These are phyloP conservation scores for Neria commutata DNA, from an alignment of 2,888 invertebrate genomes.

Conservation along the genomic window DNA sequence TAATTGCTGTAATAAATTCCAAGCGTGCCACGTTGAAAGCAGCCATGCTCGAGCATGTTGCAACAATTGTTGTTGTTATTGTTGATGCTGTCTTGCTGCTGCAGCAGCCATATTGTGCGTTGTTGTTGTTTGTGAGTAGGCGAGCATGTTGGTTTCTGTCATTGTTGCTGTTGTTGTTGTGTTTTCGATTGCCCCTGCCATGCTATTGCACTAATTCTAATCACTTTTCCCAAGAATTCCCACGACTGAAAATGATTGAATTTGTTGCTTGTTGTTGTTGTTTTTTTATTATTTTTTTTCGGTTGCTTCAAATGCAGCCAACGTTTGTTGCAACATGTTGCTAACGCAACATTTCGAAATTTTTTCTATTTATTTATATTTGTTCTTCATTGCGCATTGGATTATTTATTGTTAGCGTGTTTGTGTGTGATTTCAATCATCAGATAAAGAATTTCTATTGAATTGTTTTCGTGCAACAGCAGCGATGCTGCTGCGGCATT, in stretches of 20 bases:
- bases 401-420: no score
- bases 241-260: not conserved
- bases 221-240: not conserved
- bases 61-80: not conserved
- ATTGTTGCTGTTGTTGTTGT: not conserved
- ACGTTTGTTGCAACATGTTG: not conserved
- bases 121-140: no score
- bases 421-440: not conserved
- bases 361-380: not conserved
- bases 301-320: not conserved
- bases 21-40: not conserved
- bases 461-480: not conserved
- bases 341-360: not conserved
- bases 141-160: no score
- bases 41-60: not conserved
- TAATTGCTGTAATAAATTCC: not conserved
- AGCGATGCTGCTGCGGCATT: not conserved
- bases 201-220: no score
- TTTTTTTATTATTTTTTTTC: not conserved
- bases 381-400: no score
- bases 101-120: no score
- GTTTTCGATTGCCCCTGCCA: no score
- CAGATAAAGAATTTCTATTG: not conserved
- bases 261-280: no score
- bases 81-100: no score